Percentiles rank a stretch among this genome's conserved stretches.
phyloP scores from a whole-genome alignment of 2,113 vertebrate genomes.

The Gambusia affinis region DNA sequence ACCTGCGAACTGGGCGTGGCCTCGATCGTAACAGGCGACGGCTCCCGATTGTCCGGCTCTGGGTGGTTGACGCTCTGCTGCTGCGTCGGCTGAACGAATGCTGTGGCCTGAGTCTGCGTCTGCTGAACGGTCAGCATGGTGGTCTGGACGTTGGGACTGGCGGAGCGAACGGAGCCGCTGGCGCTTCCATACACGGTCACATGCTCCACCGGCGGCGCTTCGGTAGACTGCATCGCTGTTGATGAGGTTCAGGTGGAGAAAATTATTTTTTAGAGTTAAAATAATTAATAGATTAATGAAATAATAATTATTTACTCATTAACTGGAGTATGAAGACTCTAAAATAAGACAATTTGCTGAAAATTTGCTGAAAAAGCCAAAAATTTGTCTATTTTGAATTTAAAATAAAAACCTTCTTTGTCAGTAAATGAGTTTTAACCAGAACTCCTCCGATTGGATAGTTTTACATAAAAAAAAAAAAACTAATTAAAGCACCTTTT shows the following conservation, averaged over 20 bases:
- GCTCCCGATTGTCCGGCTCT: slow-evolving; percentile 89
- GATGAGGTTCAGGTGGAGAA: slow-evolving; percentile 13
- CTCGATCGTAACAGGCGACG: slow-evolving; percentile 84
- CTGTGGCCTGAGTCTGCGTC: slow-evolving; percentile 89
- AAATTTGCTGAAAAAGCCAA: no score
- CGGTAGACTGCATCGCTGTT: slow-evolving; percentile 89
- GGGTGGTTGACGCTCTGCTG: slow-evolving; percentile 89
- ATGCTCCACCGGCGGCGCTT: slow-evolving; percentile 89
- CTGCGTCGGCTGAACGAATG: slow-evolving; percentile 97
- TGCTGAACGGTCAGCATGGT: slow-evolving; percentile 90
- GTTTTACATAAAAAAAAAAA: no score
- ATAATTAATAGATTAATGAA: no score
- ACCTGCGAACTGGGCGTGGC: slow-evolving; percentile 88
- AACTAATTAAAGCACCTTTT: no score
- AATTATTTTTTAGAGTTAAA: no score
- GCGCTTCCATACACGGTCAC: slow-evolving; percentile 93
- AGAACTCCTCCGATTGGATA: no score
- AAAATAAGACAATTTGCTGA: no score
- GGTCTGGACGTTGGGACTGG: slow-evolving; percentile 94
- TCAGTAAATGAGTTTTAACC: no score
- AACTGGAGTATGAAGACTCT: no score
- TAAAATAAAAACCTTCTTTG: no score
- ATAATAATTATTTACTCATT: no score
- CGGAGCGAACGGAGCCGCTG: slow-evolving; percentile 96
- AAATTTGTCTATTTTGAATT: no score